Evolutionary conservation across 1,140 invertebrate genomes (phyloP).

Genomic region (Ceratosolen fusciceps): DNA sequence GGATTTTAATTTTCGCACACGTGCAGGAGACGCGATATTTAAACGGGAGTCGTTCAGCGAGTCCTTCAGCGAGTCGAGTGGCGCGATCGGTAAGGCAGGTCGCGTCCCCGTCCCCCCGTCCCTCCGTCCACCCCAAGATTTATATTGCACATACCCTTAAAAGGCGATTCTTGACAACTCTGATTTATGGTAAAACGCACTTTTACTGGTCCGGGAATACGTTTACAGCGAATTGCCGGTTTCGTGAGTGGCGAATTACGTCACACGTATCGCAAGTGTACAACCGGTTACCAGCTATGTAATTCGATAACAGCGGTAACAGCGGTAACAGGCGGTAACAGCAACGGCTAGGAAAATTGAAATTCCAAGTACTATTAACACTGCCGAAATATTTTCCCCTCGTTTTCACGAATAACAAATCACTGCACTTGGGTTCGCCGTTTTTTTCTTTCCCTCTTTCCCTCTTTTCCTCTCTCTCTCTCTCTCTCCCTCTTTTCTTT

Average conservation of each 20-base stretch:
- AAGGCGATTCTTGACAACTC: constrained; percentile 2
- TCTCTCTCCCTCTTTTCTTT: too few relatives aligned
- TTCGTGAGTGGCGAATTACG: constrained; percentile 22
- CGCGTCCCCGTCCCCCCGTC: too few relatives aligned
- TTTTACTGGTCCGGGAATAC: not conserved
- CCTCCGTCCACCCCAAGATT: too few relatives aligned
- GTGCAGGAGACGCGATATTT: not conserved
- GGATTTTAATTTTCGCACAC: not conserved
- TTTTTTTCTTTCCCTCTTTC: too few relatives aligned
- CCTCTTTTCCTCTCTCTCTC: too few relatives aligned
- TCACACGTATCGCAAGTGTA: constrained; percentile 38
- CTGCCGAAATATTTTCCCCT: not conserved
- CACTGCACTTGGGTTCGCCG: too few relatives aligned
- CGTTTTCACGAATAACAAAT: constrained; percentile 3
- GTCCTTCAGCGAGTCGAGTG: too few relatives aligned
- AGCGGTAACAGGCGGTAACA: too few relatives aligned
- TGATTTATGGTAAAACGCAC: constrained; percentile 19
- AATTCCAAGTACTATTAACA: constrained; percentile 5
- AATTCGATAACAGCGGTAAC: not conserved
- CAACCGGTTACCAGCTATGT: constrained; percentile 32
- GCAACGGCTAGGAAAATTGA: constrained; percentile 21
- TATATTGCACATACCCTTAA: constrained; percentile 6
- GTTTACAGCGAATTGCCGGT: not conserved
- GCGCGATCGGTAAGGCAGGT: not conserved
- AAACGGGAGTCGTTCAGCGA: not conserved